These are phyloP conservation scores for Globia sparganii DNA, from an alignment of 2,888 invertebrate species.

Conservation along the genomic window DNA sequence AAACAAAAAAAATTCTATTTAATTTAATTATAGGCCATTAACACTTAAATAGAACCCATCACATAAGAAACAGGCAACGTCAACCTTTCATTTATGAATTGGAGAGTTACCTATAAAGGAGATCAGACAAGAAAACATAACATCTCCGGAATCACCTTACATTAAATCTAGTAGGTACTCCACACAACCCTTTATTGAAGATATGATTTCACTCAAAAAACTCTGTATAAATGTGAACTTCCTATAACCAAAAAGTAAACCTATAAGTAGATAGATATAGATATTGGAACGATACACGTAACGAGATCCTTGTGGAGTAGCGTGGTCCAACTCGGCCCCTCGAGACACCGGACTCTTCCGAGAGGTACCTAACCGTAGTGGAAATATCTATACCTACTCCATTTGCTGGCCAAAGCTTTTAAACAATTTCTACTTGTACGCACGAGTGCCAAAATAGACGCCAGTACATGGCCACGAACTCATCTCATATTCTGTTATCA, in stretches of 20 bases:
- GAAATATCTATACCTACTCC: slow-evolving; percentile 74
- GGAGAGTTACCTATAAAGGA: slow-evolving; percentile 15
- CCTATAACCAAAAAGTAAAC: slow-evolving; percentile 43
- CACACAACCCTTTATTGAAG: slow-evolving; percentile 13
- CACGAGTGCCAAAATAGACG: slow-evolving; percentile 71
- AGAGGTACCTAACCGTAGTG: slow-evolving; percentile 69
- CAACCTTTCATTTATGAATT: slow-evolving; percentile 30
- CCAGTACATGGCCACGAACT: slow-evolving; percentile 63
- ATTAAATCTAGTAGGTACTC: slow-evolving; percentile 12
- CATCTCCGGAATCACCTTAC: not conserved
- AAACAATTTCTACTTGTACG: slow-evolving; percentile 70
- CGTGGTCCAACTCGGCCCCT: slow-evolving; percentile 68
- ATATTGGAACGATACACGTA: slow-evolving; percentile 67
- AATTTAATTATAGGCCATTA: not conserved
- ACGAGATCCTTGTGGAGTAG: slow-evolving; percentile 70
- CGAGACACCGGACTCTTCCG: slow-evolving; percentile 74
- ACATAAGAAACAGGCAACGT: not conserved
- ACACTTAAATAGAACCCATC: slow-evolving; percentile 8
- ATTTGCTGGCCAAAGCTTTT: slow-evolving; percentile 76
- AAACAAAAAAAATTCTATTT: not conserved
- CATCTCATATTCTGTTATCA: slow-evolving; percentile 68
- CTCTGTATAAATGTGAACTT: slow-evolving; percentile 13
- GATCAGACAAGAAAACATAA: slow-evolving; percentile 11
- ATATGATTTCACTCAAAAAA: slow-evolving; percentile 35
- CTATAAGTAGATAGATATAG: slow-evolving; percentile 29